Evolutionary conservation across 2,888 invertebrate species (phyloP).

Genomic region (Sycophila texana): DNA sequence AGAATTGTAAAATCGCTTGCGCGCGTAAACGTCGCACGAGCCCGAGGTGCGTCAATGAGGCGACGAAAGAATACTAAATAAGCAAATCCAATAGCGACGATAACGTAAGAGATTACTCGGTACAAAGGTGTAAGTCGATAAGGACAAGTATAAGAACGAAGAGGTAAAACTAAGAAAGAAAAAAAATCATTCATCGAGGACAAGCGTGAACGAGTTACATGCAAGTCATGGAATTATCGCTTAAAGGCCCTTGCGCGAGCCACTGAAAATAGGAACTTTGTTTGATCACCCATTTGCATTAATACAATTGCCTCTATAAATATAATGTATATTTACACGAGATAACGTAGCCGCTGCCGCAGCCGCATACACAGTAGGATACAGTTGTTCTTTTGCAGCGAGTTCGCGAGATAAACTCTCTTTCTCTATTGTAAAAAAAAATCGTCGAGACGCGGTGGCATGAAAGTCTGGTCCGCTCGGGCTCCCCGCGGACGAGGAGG

Average conservation of each 20-base stretch:
- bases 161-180: slow-evolving; percentile 35
- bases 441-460: neutral
- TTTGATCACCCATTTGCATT: slow-evolving; percentile 69
- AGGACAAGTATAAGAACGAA: neutral
- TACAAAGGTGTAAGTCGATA: neutral
- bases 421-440: slow-evolving; percentile 1
- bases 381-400: neutral
- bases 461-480: neutral
- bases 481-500: neutral
- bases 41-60: slow-evolving; percentile 10
- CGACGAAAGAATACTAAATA: neutral
- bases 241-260: slow-evolving; percentile 57
- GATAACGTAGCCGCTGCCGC: slow-evolving; percentile 38
- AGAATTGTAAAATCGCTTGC: slow-evolving; percentile 24
- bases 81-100: slow-evolving; percentile 17
- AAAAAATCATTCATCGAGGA: slow-evolving; percentile 50
- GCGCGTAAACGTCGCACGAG: slow-evolving; percentile 29
- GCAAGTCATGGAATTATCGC: slow-evolving; percentile 55
- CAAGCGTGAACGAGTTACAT: slow-evolving; percentile 53
- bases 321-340: slow-evolving; percentile 53
- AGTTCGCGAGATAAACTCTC: neutral
- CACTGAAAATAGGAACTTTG: slow-evolving; percentile 74
- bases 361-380: slow-evolving; percentile 7
- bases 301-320: slow-evolving; percentile 54
- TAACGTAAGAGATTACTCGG: neutral